These are phyloP conservation scores for Lepidurus arcticus DNA, from an alignment of 1,140 invertebrate species.

Conservation along the genomic window DNA sequence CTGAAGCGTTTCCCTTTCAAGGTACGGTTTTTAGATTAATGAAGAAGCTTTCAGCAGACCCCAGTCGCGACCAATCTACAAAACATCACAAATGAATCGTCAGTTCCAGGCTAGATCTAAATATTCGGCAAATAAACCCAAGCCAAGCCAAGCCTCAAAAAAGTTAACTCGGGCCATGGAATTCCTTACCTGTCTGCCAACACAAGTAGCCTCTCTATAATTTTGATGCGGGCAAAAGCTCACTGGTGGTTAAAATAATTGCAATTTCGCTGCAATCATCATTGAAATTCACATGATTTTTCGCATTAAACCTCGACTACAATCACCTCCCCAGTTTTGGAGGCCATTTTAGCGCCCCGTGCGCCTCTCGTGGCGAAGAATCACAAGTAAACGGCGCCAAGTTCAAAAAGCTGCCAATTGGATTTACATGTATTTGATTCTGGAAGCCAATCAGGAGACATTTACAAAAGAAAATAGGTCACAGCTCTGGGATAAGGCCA, in stretches of 20 bases:
- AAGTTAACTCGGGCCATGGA: too few relatives aligned
- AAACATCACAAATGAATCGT: neutral
- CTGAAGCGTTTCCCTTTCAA: neutral
- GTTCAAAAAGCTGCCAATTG: neutral
- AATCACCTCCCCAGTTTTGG: slow-evolving; percentile 12
- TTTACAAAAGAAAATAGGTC: slow-evolving; percentile 10
- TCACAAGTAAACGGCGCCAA: neutral
- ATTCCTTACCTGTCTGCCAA: too few relatives aligned
- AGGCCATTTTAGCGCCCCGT: slow-evolving; percentile 4
- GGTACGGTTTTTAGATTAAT: neutral
- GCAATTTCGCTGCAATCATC: neutral
- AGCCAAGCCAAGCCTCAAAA: too few relatives aligned
- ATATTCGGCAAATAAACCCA: too few relatives aligned
- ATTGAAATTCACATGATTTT: slow-evolving; percentile 14
- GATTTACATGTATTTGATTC: neutral
- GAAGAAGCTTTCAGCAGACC: neutral
- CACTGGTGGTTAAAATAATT: neutral
- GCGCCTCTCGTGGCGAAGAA: neutral
- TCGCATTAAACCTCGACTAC: neutral
- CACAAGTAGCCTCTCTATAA: neutral
- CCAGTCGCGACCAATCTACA: neutral
- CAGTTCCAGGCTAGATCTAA: too few relatives aligned
- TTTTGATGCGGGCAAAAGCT: neutral
- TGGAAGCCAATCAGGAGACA: neutral
- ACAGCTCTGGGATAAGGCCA: slow-evolving; percentile 3